Evolutionary conservation across 2,113 vertebrate species (phyloP), one percentile per base, ranked within the genome.

Genomic region (Prunella fulvescens): DNA sequence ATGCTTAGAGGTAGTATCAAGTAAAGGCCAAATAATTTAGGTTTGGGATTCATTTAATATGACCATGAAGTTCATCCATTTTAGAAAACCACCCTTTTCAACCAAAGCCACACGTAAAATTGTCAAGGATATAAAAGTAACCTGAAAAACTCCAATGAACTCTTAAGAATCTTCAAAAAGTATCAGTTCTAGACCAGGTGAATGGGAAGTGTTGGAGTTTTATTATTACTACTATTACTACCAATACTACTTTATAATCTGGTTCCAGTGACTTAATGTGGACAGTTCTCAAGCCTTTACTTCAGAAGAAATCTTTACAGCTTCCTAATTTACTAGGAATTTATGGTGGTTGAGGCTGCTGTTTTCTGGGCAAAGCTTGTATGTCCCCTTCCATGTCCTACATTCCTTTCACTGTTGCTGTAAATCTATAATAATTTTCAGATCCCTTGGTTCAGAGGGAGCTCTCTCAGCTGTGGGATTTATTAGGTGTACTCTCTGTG

Each of bases 401-500:
- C 1, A 3, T 71, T 89, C 33, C 44, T 74, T 31, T 60, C 17
- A 14, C 47, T 42, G 15, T 40, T 82, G n/a, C 66, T 76, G 42
- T 69, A 86, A 92, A 96, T 58, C 24, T 35, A 35, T 42, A 40
- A 74, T 22, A 4, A 69, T 90, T 95, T 93, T 82, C 53, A 77
- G 67, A 86, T 53, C 37, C 65, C 80, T 77, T 70, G 35, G 29
- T 91, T 81, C 17, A 83, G 28, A 42, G 37, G 29, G 67, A 95
- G 74, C 50, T 90, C 74, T 61, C 47, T 66, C 79, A 90, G 45
- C 60, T 80, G 62, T 40, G 54, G 65, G 64, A 95, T 92, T 94
- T 95, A 91, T 91, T 92, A 89, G 90, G 47, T 89, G 28, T 15
- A 33, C n/a, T 78, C 10, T 28, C 47, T 78, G 4, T 78, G 79